Percentiles rank a stretch among this genome's conserved stretches.
phyloP scores from a whole-genome alignment of 1,140 invertebrate genomes.

The Rhopalosiphum padi region DNA sequence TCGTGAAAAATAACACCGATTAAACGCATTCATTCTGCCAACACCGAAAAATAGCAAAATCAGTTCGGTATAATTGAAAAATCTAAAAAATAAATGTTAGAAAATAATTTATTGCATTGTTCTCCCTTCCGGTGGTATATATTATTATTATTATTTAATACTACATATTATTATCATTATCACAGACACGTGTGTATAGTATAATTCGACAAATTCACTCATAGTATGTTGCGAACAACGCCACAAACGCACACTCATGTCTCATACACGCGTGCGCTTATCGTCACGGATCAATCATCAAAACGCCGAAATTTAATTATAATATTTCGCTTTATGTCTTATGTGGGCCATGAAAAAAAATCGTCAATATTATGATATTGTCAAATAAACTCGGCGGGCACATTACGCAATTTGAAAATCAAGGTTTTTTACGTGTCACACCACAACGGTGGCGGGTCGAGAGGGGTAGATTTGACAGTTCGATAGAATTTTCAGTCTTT shows the following conservation, averaged over 20 bases:
- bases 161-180: not conserved
- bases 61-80: not conserved
- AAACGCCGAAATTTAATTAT: not conserved
- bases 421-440: constrained; percentile 19
- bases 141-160: not conserved
- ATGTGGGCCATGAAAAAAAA: constrained; percentile 22
- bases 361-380: not conserved
- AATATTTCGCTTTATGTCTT: not conserved
- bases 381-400: not conserved
- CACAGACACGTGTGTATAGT: not conserved
- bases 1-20: not conserved
- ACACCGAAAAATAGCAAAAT: not conserved
- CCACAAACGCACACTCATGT: not conserved
- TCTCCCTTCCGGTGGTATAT: not conserved
- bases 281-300: constrained; percentile 14
- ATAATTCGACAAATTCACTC: not conserved
- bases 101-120: not conserved
- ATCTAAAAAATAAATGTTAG: not conserved
- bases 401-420: constrained; percentile 37
- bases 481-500: not conserved
- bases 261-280: not conserved
- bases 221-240: not conserved
- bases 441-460: not conserved
- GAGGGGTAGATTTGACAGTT: not conserved
- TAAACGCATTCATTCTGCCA: not conserved